phyloP scores from a whole-genome alignment of 2,888 invertebrate genomes.

The Hipparchia sbordonii region DNA sequence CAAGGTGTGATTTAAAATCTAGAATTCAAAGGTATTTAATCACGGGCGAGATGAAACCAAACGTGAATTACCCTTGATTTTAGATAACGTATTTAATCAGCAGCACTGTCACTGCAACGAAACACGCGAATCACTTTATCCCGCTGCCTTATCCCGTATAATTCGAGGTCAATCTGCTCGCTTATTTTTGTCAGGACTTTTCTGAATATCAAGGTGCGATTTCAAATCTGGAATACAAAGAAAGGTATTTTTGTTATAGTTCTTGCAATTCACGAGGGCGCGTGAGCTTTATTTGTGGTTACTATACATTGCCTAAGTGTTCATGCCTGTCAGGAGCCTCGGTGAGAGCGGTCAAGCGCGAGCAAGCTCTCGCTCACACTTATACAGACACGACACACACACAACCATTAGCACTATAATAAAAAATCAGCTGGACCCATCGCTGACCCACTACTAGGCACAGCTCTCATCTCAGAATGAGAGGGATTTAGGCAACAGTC shows the following conservation, averaged over 20 bases:
- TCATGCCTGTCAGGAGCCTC: too few relatives aligned
- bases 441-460: too few relatives aligned
- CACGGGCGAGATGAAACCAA: constrained; percentile 35
- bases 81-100: constrained; percentile 43
- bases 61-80: constrained; percentile 48
- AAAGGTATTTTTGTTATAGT: background rate
- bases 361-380: too few relatives aligned
- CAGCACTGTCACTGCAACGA: constrained; percentile 14
- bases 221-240: background rate
- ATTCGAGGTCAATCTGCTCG: constrained; percentile 12
- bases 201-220: background rate
- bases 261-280: too few relatives aligned
- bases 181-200: background rate
- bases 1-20: background rate
- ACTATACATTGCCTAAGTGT: too few relatives aligned
- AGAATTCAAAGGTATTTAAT: constrained; percentile 24
- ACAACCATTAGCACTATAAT: too few relatives aligned
- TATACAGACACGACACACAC: too few relatives aligned
- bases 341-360: too few relatives aligned
- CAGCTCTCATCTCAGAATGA: too few relatives aligned
- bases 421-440: too few relatives aligned
- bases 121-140: constrained; percentile 25
- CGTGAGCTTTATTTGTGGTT: too few relatives aligned
- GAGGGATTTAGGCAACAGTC: too few relatives aligned
- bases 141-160: constrained; percentile 13